phyloP scores from a whole-genome alignment of 2,113 vertebrate species.

The Salvelinus namaycush region DNA sequence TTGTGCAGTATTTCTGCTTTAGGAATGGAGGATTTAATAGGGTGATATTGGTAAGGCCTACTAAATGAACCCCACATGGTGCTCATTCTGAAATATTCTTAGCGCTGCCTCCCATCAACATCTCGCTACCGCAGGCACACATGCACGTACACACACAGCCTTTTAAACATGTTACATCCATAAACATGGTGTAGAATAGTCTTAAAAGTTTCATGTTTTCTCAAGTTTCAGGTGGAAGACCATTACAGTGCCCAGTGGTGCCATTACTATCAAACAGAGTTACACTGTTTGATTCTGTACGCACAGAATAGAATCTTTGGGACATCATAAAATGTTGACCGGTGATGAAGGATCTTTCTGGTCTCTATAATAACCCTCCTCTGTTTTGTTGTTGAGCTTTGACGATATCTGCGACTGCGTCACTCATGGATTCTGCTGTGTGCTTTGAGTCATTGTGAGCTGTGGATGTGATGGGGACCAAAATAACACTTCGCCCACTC shows the following conservation, averaged over 20 bases:
- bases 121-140: not conserved
- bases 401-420: constrained; percentile 31
- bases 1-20: constrained; percentile 16
- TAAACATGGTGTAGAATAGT: not conserved
- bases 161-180: not conserved
- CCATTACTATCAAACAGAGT: not conserved
- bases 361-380: not conserved
- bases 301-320: not conserved
- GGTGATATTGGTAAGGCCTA: constrained; percentile 16
- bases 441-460: constrained; percentile 45
- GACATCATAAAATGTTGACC: not conserved
- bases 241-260: constrained; percentile 10
- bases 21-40: not conserved
- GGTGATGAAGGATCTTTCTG: not conserved
- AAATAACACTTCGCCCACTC: constrained; percentile 55
- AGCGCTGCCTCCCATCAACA: constrained; percentile 14
- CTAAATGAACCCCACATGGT: constrained; percentile 26
- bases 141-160: not conserved
- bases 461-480: constrained; percentile 24
- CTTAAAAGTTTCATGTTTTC: constrained; percentile 1
- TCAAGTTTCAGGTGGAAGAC: not conserved
- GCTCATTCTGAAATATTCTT: not conserved
- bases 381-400: not conserved
- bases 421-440: constrained; percentile 34
- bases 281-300: not conserved